Percentiles rank a stretch among this genome's conserved stretches.
These are phyloP conservation scores for Carposina sasakii DNA, from an alignment of 1,140 invertebrate genomes.

Conservation along the genomic window DNA sequence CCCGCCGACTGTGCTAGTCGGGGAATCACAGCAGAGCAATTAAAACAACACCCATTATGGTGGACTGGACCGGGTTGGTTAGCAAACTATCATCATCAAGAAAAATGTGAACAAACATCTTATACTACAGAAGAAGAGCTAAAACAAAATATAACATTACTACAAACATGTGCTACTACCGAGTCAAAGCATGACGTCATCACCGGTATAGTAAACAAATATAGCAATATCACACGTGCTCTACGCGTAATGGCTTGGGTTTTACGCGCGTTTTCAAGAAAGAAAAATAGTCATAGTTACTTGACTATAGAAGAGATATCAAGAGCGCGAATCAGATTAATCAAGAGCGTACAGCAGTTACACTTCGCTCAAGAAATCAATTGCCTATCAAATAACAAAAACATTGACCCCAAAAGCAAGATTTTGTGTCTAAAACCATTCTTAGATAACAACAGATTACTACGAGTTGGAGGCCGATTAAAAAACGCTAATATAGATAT, in stretches of 20 bases:
- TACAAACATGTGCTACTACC: background rate
- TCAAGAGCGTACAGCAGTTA: background rate
- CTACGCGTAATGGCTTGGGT: background rate
- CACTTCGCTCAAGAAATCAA: background rate
- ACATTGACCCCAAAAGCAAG: background rate
- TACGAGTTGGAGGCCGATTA: background rate
- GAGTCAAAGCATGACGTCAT: background rate
- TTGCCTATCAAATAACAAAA: background rate
- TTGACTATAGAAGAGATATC: background rate
- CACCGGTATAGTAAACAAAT: background rate
- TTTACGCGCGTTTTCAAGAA: background rate
- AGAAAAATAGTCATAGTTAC: background rate
- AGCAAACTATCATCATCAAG: constrained; percentile 7
- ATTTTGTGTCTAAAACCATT: background rate
- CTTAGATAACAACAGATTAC: background rate
- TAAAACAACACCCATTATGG: constrained; percentile 24
- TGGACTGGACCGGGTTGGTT: constrained; percentile 24
- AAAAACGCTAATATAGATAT: background rate
- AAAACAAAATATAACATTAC: background rate
- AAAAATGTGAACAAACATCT: background rate
- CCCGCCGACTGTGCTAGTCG: constrained; percentile 52
- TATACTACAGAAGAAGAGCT: background rate
- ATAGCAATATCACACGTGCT: background rate
- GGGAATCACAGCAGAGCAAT: constrained; percentile 25
- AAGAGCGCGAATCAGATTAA: background rate